Evolutionary conservation across 1,140 invertebrate species (phyloP).

Genomic region (Zophobas morio): DNA sequence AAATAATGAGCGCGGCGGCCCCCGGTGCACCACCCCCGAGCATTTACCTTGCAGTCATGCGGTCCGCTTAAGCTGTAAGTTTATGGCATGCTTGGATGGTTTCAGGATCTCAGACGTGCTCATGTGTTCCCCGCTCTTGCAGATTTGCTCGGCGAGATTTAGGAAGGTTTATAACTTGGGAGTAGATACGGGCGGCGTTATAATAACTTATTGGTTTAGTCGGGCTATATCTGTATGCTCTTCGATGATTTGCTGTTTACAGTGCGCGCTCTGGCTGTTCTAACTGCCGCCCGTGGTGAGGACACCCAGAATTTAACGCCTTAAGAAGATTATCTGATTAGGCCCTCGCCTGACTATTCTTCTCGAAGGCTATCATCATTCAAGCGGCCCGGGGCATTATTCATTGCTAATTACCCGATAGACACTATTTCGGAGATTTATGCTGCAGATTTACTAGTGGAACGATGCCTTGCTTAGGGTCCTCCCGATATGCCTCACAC

Average conservation of each 20-base stretch:
- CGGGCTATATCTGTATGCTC: slow-evolving; percentile 54
- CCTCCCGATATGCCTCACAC: too few relatives aligned
- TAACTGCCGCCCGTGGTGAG: slow-evolving; percentile 51
- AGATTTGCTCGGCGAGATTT: slow-evolving; percentile 63
- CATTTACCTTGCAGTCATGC: slow-evolving; percentile 65
- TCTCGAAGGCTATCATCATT: neutral
- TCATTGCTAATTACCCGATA: neutral
- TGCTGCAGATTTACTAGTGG: too few relatives aligned
- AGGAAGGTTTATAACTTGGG: slow-evolving; percentile 63
- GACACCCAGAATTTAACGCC: slow-evolving; percentile 50
- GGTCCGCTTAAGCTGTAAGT: slow-evolving; percentile 65
- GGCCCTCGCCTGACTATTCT: slow-evolving; percentile 17
- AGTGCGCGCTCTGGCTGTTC: slow-evolving; percentile 40
- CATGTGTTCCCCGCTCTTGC: slow-evolving; percentile 60
- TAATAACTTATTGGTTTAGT: slow-evolving; percentile 52
- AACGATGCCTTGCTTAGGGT: too few relatives aligned
- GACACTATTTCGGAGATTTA: too few relatives aligned
- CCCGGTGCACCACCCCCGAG: slow-evolving; percentile 48
- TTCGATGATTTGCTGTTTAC: slow-evolving; percentile 55
- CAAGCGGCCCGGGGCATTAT: neutral
- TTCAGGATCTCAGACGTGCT: slow-evolving; percentile 64
- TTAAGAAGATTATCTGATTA: slow-evolving; percentile 51
- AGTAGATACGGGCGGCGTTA: slow-evolving; percentile 48
- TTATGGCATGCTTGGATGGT: slow-evolving; percentile 65
- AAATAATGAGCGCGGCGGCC: slow-evolving; percentile 66